Percentiles rank a stretch among this genome's conserved stretches.
Conservation (phyloP, 2,888 invertebrate genomes). For the Lysandra coridon region DNA sequence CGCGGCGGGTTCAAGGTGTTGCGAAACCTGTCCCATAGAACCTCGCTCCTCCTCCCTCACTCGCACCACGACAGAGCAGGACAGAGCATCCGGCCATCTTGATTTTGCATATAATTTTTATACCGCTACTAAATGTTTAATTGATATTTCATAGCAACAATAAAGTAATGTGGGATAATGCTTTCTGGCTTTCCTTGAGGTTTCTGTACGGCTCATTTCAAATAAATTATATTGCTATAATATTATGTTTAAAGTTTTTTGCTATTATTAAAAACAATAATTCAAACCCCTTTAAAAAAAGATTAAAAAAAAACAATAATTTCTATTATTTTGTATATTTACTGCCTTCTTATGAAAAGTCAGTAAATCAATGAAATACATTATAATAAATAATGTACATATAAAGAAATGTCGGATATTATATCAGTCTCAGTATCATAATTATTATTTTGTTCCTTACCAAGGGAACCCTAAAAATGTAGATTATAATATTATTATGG, state of each 20-base stretch:
- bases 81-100: conserved; percentile 1
- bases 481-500: neutral
- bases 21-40: conserved; percentile 39
- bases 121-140: neutral
- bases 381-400: too few relatives aligned
- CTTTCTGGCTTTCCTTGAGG: neutral
- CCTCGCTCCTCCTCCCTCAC: conserved; percentile 32
- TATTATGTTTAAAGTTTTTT: too few relatives aligned
- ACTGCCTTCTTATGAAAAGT: too few relatives aligned
- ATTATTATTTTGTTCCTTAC: too few relatives aligned
- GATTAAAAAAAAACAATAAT: too few relatives aligned
- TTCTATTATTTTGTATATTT: too few relatives aligned
- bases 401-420: too few relatives aligned
- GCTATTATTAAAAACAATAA: too few relatives aligned
- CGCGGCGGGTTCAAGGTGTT: conserved; percentile 39
- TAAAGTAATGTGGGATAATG: neutral
- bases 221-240: neutral
- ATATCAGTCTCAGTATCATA: too few relatives aligned
- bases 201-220: neutral
- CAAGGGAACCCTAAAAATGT: neutral
- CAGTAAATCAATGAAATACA: too few relatives aligned
- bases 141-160: neutral
- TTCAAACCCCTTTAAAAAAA: too few relatives aligned
- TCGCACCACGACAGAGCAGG: neutral
- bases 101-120: conserved; percentile 20